Conservation (phyloP, 2,888 invertebrate species). For the Mechanitis mazaeus region DNA sequence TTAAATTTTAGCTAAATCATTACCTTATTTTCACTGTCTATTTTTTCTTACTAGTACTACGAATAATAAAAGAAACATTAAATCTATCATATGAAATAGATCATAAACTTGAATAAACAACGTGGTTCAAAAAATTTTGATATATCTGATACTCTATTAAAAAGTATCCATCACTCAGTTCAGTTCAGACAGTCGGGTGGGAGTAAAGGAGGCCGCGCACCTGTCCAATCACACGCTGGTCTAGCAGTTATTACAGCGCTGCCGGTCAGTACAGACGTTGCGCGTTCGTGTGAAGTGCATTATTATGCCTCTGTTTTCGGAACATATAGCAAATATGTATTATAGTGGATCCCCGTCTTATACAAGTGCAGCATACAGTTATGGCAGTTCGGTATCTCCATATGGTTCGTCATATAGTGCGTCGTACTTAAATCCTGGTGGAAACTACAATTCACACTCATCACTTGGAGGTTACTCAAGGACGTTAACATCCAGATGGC, state of each 20-base stretch:
- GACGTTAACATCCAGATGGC: conserved; percentile 58
- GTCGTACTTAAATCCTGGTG: conserved; percentile 70
- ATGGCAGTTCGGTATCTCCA: conserved; percentile 63
- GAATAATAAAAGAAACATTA: too few species aligned
- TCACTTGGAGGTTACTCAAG: conserved; percentile 77
- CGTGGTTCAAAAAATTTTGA: conserved; percentile 36
- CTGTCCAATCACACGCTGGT: conserved; percentile 23
- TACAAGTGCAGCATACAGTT: conserved; percentile 64
- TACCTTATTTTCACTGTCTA: background rate
- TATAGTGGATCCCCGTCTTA: conserved; percentile 70
- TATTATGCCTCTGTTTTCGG: conserved; percentile 82
- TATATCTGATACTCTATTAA: conserved; percentile 49
- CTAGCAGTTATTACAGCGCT: conserved; percentile 39
- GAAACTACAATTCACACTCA: conserved; percentile 67
- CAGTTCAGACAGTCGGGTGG: conserved; percentile 42
- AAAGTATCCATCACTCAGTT: conserved; percentile 66
- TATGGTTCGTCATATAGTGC: conserved; percentile 65
- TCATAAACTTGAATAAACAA: too few species aligned
- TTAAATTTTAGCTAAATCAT: conserved; percentile 16
- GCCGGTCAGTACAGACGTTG: conserved; percentile 39
- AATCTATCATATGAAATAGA: too few species aligned
- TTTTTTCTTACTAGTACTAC: background rate
- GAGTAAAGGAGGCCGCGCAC: conserved; percentile 41
- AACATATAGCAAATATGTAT: conserved; percentile 79
- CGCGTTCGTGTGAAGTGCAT: conserved; percentile 41